A percentile compares a stretch with the other conserved stretches of the same genome.
phyloP scores from a whole-genome alignment of 2,797 vertebrate genomes.

The Buphagus erythrorhynchus region DNA sequence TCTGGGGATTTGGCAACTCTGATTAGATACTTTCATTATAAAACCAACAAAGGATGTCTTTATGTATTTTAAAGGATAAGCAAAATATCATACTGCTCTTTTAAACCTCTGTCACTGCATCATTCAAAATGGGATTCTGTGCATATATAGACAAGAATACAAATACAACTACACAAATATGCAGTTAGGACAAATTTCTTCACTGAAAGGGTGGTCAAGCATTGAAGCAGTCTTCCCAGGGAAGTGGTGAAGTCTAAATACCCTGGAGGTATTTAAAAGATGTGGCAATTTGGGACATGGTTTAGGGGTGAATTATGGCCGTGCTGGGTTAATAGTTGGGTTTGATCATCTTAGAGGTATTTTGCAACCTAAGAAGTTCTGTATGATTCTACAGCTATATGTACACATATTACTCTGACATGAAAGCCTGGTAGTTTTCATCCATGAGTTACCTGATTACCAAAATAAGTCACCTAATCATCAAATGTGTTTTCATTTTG shows the following conservation, averaged over 20 bases:
- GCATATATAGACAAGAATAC: fast-evolving
- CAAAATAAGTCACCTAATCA: background rate
- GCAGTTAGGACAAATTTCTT: background rate
- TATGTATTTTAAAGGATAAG: background rate
- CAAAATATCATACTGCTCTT: background rate
- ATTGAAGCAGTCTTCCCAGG: background rate
- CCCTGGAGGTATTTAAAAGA: background rate
- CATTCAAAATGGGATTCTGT: background rate
- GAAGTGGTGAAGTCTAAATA: background rate
- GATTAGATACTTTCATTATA: background rate
- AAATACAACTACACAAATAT: background rate
- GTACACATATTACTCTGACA: fast-evolving
- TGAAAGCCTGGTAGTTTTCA: background rate
- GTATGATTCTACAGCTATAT: fast-evolving
- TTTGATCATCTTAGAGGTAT: background rate
- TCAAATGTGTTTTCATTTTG: background rate
- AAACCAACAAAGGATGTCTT: fast-evolving
- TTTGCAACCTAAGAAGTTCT: background rate
- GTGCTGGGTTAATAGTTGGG: background rate
- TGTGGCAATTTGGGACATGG: background rate
- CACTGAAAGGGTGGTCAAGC: background rate
- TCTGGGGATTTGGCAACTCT: background rate
- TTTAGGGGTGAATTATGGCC: background rate
- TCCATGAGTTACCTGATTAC: background rate
- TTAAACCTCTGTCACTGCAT: fast-evolving